Evolutionary conservation across 2,888 invertebrate genomes (phyloP), one percentile per base, ranked within the genome.

Genomic region (Trichopria drosophilae): DNA sequence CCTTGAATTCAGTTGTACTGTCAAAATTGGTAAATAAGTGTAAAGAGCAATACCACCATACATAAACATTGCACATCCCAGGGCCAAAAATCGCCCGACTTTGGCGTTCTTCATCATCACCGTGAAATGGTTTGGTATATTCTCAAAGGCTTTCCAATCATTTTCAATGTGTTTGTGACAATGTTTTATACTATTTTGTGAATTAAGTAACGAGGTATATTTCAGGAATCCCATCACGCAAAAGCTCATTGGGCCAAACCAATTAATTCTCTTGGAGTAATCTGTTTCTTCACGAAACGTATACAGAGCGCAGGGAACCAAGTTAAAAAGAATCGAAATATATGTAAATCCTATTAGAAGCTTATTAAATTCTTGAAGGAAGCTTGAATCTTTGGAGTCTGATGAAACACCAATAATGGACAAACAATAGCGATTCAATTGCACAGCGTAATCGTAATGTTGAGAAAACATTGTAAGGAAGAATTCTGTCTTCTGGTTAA

Each of bases 391-490:
- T 0, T 10, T 1, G 1, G 16, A 10, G 1, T 47, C 6, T 0
- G 70, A 69, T 69, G 69, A 71, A 19, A 59, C 54, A 2, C 71
- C 71, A n/a, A 71, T 57, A 1, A 66, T 51, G 9, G 59, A 61
- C 1, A 71, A 39, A 5, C 70, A 55, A 59, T 63, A 68, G 6
- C 66, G 67, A 28, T 65, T 70, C 52, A 68, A 42, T n/a, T 62
- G 57, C 1, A 68, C 46, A 9, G 68, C 69, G 43, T 67, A 67
- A n/a, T n/a, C n/a, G n/a, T n/a, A n/a, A n/a, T n/a, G n/a, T n/a
- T n/a, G n/a, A n/a, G n/a, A n/a, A n/a, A n/a, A n/a, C n/a, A n/a
- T n/a, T n/a, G n/a, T n/a, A n/a, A n/a, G n/a, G n/a, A n/a, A n/a
- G n/a, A n/a, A n/a, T n/a, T n/a, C n/a, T n/a, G n/a, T n/a, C n/a